Evolutionary conservation across 2,797 vertebrate species (phyloP).

Genomic region (Natrix natrix): DNA sequence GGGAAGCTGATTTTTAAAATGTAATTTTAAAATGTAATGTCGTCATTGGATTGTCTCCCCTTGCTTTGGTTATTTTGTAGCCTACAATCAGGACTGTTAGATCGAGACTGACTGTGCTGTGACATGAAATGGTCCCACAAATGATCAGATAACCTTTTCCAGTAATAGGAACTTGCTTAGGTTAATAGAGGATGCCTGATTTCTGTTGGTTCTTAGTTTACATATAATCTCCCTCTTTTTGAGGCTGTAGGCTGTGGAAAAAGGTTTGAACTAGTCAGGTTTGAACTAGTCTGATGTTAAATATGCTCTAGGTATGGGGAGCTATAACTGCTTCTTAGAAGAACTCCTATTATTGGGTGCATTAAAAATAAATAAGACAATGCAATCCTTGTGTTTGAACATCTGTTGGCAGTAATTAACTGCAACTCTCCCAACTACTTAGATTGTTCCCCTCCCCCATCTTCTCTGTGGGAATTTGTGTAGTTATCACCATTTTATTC

Average conservation of each 20-base stretch:
- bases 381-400: background rate
- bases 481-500: background rate
- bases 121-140: background rate
- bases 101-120: background rate
- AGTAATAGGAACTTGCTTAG: background rate
- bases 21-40: background rate
- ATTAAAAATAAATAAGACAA: background rate
- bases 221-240: background rate
- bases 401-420: background rate
- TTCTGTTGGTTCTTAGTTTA: background rate
- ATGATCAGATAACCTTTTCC: background rate
- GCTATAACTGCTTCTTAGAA: background rate
- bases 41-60: background rate
- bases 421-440: background rate
- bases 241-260: background rate
- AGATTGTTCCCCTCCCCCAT: rapidly evolving
- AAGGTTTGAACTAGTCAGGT: background rate
- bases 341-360: background rate
- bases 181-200: background rate
- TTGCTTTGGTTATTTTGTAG: background rate
- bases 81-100: background rate
- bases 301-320: background rate
- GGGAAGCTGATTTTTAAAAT: conserved; percentile 1
- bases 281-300: background rate
- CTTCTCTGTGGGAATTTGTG: rapidly evolving